Conservation (phyloP, 2,113 vertebrate genomes). For the Chionomys nivalis region DNA sequence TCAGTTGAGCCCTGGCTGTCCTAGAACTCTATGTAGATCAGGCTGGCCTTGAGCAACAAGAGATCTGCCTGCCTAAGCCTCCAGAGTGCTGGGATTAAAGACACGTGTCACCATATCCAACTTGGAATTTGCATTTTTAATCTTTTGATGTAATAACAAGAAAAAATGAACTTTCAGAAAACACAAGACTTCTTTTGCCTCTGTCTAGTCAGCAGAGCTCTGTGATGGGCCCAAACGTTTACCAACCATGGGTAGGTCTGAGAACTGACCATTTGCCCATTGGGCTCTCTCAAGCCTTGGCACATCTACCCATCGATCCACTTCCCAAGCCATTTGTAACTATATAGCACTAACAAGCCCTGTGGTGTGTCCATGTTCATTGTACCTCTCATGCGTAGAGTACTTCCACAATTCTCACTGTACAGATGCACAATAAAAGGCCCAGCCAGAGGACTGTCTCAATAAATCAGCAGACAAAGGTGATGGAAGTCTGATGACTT, state of each 20-base stretch:
- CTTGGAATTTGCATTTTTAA: neutral
- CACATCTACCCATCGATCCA: neutral
- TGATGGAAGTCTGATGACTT: neutral
- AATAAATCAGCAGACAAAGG: too few species aligned
- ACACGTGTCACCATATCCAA: neutral
- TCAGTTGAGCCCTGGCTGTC: neutral
- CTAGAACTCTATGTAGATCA: neutral
- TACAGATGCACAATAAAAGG: neutral
- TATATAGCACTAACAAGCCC: neutral
- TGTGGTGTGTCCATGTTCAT: neutral
- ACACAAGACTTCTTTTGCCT: neutral
- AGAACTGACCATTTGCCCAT: rapidly evolving
- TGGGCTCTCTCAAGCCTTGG: neutral
- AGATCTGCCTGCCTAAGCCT: neutral
- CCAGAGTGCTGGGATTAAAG: neutral
- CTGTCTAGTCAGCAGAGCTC: neutral
- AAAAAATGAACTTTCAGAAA: neutral
- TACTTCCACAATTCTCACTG: neutral
- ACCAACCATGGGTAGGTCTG: neutral
- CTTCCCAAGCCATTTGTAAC: neutral
- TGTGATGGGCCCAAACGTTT: rapidly evolving
- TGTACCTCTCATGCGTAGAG: neutral
- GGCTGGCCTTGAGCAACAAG: neutral
- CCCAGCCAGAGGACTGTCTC: neutral
- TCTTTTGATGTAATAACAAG: neutral